These are phyloP conservation scores for Drosophila neotestacea DNA, from an alignment of 2,888 invertebrate species.

Conservation along the genomic window DNA sequence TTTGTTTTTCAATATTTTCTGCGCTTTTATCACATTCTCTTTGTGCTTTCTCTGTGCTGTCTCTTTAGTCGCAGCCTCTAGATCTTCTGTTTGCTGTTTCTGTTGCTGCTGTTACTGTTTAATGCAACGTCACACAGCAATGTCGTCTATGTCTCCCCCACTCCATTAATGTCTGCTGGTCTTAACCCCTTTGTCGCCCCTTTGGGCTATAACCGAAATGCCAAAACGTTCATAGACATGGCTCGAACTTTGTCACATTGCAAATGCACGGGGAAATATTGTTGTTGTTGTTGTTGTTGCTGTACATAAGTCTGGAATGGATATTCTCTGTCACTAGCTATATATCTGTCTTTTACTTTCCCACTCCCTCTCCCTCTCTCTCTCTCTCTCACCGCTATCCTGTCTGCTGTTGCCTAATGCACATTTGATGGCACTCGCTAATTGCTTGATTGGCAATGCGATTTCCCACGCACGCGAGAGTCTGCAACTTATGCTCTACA, in stretches of 20 bases:
- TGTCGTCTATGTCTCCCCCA: slow-evolving; percentile 32
- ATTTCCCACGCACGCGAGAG: slow-evolving; percentile 63
- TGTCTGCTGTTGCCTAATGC: slow-evolving; percentile 65
- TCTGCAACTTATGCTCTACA: slow-evolving; percentile 6
- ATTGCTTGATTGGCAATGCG: slow-evolving; percentile 75
- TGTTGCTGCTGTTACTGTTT: slow-evolving; percentile 38
- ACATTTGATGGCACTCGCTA: slow-evolving; percentile 76
- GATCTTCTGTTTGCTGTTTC: slow-evolving; percentile 44
- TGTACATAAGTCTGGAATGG: slow-evolving; percentile 28
- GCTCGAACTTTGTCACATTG: slow-evolving; percentile 64
- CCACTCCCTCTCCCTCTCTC: slow-evolving; percentile 13
- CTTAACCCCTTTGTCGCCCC: not conserved
- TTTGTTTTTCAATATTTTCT: slow-evolving; percentile 79
- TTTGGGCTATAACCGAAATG: slow-evolving; percentile 27
- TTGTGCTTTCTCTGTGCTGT: slow-evolving; percentile 21
- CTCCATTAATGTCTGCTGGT: slow-evolving; percentile 23
- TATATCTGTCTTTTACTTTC: too few relatives aligned
- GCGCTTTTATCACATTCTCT: slow-evolving; percentile 41
- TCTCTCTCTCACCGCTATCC: slow-evolving; percentile 12
- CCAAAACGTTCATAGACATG: slow-evolving; percentile 70
- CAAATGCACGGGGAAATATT: slow-evolving; percentile 41
- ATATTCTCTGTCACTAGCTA: slow-evolving; percentile 14
- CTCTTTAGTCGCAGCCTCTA: slow-evolving; percentile 31
- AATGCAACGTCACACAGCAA: slow-evolving; percentile 52
- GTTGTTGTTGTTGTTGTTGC: slow-evolving; percentile 20